phyloP scores from a whole-genome alignment of 2,113 vertebrate species.

The Amblyopsis rosae region DNA sequence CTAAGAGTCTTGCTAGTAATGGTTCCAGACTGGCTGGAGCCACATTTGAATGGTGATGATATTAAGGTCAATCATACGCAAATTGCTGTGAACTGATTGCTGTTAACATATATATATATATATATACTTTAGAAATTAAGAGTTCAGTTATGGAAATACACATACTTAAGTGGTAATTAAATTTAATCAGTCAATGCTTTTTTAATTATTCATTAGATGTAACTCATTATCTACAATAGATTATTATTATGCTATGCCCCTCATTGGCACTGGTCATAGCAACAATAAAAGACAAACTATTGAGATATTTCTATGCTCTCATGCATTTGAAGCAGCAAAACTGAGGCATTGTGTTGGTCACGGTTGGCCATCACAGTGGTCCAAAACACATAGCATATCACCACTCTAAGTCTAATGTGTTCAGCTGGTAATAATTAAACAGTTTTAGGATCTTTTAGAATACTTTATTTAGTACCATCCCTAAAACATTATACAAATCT shows the following conservation, averaged over 20 bases:
- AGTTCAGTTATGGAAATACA: background rate
- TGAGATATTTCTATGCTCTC: background rate
- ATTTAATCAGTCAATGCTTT: background rate
- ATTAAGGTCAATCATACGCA: too few relatives aligned
- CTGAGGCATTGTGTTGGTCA: slow-evolving; percentile 42
- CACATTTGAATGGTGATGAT: background rate
- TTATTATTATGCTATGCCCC: too few relatives aligned
- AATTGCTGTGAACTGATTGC: background rate
- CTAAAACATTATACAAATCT: background rate
- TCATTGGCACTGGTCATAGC: too few relatives aligned
- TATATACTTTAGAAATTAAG: background rate
- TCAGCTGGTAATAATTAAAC: background rate
- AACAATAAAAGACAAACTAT: background rate
- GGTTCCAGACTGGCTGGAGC: slow-evolving; percentile 47
- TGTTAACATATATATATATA: background rate
- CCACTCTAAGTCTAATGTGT: slow-evolving; percentile 14
- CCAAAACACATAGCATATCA: slow-evolving; percentile 43
- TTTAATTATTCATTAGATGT: too few relatives aligned
- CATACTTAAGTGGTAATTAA: background rate
- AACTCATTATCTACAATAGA: too few relatives aligned
- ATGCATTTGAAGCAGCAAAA: slow-evolving; percentile 40
- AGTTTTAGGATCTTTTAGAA: background rate
- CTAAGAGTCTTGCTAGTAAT: slow-evolving; percentile 18
- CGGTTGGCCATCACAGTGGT: slow-evolving; percentile 38
- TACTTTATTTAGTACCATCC: background rate